These are phyloP conservation scores for Oeneis ivallda DNA, from an alignment of 2,888 invertebrate species.

Conservation along the genomic window DNA sequence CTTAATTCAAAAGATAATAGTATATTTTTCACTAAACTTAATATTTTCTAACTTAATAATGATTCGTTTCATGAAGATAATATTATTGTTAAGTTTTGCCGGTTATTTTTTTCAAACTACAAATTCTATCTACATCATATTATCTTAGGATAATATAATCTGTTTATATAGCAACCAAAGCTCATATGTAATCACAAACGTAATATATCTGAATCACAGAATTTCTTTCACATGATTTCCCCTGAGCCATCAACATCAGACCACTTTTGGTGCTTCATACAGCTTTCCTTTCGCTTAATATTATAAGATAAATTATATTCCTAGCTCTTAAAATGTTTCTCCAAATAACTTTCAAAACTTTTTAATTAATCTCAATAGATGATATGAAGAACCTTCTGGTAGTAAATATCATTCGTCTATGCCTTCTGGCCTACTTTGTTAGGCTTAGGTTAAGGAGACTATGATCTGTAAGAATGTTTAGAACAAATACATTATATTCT, in stretches of 20 bases:
- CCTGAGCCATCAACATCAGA: conserved; percentile 31
- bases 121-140: background rate
- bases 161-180: background rate
- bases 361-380: background rate
- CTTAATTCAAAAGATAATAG: too few species aligned
- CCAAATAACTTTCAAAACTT: background rate
- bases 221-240: conserved; percentile 35
- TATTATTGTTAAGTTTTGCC: background rate
- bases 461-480: too few species aligned
- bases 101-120: background rate
- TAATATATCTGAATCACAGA: conserved; percentile 28
- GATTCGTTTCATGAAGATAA: background rate
- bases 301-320: conserved; percentile 8
- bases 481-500: too few species aligned
- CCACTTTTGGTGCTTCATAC: conserved; percentile 5
- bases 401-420: too few species aligned
- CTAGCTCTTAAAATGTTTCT: background rate
- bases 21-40: too few species aligned
- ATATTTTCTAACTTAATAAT: too few species aligned
- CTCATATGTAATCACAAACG: conserved; percentile 14
- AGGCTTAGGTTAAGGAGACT: too few species aligned
- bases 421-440: too few species aligned
- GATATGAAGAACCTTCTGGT: too few species aligned
- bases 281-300: conserved; percentile 11
- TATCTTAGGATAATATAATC: background rate